Percentiles rank a stretch among this genome's conserved stretches.
phyloP scores from a whole-genome alignment of 2,888 invertebrate genomes.

The Hoplodrina blanda region DNA sequence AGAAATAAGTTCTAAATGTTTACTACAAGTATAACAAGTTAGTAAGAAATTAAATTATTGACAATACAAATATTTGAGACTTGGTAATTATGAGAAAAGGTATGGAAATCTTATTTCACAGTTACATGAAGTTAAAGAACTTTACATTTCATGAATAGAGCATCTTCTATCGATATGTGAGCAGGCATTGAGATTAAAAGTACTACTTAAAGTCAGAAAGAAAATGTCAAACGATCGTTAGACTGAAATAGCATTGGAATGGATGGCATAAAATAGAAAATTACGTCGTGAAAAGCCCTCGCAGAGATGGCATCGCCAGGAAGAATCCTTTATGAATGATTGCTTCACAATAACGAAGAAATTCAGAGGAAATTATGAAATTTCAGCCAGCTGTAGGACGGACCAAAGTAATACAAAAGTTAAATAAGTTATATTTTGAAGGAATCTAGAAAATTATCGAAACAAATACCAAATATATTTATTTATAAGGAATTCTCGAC shows the following conservation, averaged over 20 bases:
- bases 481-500: constrained; percentile 28
- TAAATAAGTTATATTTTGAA: not conserved
- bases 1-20: not conserved
- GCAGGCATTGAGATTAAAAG: constrained; percentile 15
- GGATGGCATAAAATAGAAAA: constrained; percentile 26
- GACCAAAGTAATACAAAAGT: not conserved
- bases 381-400: not conserved
- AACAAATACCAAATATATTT: constrained; percentile 14
- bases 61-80: not conserved
- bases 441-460: not conserved
- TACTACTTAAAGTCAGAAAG: constrained; percentile 5
- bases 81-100: not conserved
- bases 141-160: not conserved
- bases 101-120: not conserved
- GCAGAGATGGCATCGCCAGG: not conserved
- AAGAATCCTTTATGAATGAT: constrained; percentile 18
- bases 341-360: constrained; percentile 10
- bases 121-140: no score
- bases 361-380: not conserved
- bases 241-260: constrained; percentile 20
- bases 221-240: constrained; percentile 7
- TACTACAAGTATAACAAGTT: not conserved
- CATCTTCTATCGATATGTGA: not conserved
- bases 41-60: not conserved
- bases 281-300: constrained; percentile 8